Percentiles rank a stretch among this genome's conserved stretches.
Evolutionary conservation across 1,140 invertebrate genomes (phyloP).

Genomic region (Chymomyza costata): DNA sequence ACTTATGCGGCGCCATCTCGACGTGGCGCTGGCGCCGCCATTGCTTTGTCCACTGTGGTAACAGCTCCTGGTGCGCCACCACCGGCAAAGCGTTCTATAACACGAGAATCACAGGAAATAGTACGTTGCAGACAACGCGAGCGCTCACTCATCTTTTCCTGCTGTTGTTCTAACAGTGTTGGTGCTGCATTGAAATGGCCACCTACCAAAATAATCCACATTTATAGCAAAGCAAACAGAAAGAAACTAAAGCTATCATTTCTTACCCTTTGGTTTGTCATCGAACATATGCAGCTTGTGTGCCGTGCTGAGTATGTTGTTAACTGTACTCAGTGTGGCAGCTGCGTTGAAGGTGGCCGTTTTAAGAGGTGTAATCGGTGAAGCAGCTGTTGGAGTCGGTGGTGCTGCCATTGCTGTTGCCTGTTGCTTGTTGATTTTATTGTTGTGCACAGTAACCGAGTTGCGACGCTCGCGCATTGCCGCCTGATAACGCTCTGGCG

Average conservation of each 20-base stretch:
- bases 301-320: constrained; percentile 53
- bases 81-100: constrained; percentile 48
- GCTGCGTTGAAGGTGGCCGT: constrained; percentile 28
- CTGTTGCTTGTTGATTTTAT: constrained; percentile 14
- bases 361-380: constrained; percentile 17
- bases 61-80: constrained; percentile 9
- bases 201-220: constrained; percentile 41
- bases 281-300: constrained; percentile 62
- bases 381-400: constrained; percentile 4
- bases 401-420: constrained; percentile 24
- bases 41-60: constrained; percentile 30
- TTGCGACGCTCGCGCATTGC: constrained; percentile 55
- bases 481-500: constrained; percentile 56
- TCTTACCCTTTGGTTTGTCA: constrained; percentile 57
- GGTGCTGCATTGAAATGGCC: constrained; percentile 81
- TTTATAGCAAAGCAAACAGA: too few relatives aligned
- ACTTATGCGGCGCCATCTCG: constrained; percentile 40
- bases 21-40: constrained; percentile 13
- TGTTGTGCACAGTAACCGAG: constrained; percentile 46
- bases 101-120: constrained; percentile 74
- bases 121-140: constrained; percentile 78
- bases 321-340: constrained; percentile 52
- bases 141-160: constrained; percentile 85
- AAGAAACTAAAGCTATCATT: neutral
- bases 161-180: constrained; percentile 83